phyloP scores from a whole-genome alignment of 2,888 invertebrate genomes.

The Abscondita cerata region DNA sequence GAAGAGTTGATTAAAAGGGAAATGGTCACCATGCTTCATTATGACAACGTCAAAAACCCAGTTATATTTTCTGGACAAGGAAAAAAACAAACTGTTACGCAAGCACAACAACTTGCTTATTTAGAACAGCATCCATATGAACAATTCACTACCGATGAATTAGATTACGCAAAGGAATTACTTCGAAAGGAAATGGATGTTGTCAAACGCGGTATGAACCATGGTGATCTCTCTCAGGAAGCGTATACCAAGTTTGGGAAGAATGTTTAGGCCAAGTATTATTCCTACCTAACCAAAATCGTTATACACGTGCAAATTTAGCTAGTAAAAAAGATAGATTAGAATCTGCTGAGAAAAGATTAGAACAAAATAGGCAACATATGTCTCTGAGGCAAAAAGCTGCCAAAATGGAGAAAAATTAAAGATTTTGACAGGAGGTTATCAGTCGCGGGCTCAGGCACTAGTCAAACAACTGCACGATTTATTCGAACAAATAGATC shows the following conservation, averaged over 20 bases:
- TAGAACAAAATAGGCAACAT: constrained; percentile 92
- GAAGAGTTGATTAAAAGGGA: constrained; percentile 96
- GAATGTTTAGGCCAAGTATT: constrained; percentile 93
- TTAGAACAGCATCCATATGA: constrained; percentile 88
- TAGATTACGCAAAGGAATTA: constrained; percentile 69
- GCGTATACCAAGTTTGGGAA: constrained; percentile 95
- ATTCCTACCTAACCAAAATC: constrained; percentile 77
- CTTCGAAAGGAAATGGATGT: constrained; percentile 85
- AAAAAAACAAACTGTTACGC: constrained; percentile 66
- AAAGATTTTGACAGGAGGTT: constrained; percentile 92
- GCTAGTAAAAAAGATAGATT: constrained; percentile 96
- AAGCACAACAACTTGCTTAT: constrained; percentile 78
- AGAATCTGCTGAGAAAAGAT: constrained; percentile 89
- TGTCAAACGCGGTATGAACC: constrained; percentile 93
- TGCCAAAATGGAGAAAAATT: constrained; percentile 96
- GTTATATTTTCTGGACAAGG: constrained; percentile 49
- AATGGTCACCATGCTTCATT: constrained; percentile 95
- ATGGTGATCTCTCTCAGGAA: constrained; percentile 91
- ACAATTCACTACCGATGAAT: constrained; percentile 71
- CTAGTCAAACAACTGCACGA: constrained; percentile 88
- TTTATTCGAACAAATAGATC: constrained; percentile 88
- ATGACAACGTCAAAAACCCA: constrained; percentile 85
- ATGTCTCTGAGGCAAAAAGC: constrained; percentile 99
- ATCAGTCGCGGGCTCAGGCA: constrained; percentile 78
- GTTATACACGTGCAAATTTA: constrained; percentile 90